phyloP scores from a whole-genome alignment of 2,113 vertebrate genomes.

The Bostrychus sinensis region DNA sequence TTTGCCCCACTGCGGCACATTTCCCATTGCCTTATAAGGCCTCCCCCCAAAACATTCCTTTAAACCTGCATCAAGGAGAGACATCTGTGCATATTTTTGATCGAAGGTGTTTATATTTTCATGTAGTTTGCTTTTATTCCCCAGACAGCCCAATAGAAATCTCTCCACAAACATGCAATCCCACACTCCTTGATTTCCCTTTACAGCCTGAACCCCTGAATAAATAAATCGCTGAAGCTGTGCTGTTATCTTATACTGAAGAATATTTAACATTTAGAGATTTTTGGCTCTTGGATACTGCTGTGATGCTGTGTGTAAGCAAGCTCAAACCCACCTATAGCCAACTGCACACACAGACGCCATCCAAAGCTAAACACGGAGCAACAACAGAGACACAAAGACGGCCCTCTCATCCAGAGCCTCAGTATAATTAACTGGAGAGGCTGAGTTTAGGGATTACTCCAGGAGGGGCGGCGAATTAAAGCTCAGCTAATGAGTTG shows the following conservation, averaged over 20 bases:
- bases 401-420: constrained; percentile 70
- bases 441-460: constrained; percentile 82
- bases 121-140: constrained; percentile 55
- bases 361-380: constrained; percentile 32
- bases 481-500: constrained; percentile 84
- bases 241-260: constrained; percentile 34
- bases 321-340: constrained; percentile 21
- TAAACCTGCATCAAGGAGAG: constrained; percentile 30
- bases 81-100: constrained; percentile 47
- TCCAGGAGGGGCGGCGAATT: constrained; percentile 79
- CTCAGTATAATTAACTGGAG: constrained; percentile 79
- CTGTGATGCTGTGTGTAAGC: constrained; percentile 41
- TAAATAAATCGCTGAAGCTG: constrained; percentile 52
- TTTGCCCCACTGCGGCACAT: constrained; percentile 39
- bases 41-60: constrained; percentile 19
- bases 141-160: constrained; percentile 5
- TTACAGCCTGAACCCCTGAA: constrained; percentile 32
- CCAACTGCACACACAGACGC: constrained; percentile 10
- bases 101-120: constrained; percentile 61
- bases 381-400: constrained; percentile 60
- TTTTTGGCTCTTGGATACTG: constrained; percentile 26
- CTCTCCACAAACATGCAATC: constrained; percentile 7
- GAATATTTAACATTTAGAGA: constrained; percentile 44
- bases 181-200: constrained; percentile 23
- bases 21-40: constrained; percentile 23